A percentile compares a stretch with the other conserved stretches of the same genome.
Conservation (phyloP, 2,797 vertebrate genomes). For the Xerus rutilus region DNA sequence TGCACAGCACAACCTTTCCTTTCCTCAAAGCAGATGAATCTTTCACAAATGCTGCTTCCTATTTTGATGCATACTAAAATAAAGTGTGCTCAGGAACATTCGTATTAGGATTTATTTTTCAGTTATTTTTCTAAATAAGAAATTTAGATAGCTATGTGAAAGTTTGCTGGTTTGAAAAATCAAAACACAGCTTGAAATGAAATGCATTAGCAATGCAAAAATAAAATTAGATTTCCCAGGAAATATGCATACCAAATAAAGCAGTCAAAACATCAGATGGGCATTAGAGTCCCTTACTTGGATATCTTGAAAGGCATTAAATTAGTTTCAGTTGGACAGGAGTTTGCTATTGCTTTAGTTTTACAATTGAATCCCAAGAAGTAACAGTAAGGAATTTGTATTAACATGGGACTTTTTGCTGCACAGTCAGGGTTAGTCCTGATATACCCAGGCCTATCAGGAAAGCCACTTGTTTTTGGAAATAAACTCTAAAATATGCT, state of each 20-base stretch:
- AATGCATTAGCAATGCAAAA: conserved; percentile 24
- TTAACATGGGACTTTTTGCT: not conserved
- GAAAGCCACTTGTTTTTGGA: not conserved
- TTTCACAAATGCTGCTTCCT: not conserved
- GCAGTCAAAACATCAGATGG: conserved; percentile 2
- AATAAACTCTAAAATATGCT: not conserved
- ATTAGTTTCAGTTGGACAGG: not conserved
- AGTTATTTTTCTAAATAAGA: conserved; percentile 20
- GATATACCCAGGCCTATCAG: not conserved
- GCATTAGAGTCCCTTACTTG: conserved; percentile 8
- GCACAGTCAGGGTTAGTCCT: not conserved
- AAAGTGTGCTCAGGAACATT: not conserved
- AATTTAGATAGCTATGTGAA: not conserved
- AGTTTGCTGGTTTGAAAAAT: conserved; percentile 33
- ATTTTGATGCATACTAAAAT: not conserved
- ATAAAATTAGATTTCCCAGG: conserved; percentile 42
- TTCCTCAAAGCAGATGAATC: not conserved
- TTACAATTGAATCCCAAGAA: not conserved
- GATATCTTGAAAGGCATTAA: conserved; percentile 36
- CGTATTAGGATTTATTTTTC: not conserved
- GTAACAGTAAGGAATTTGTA: not conserved
- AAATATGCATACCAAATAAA: conserved; percentile 40
- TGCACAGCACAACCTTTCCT: not conserved
- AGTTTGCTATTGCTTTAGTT: not conserved
- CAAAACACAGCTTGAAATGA: conserved; percentile 58